Base-by-base conservation (phyloP, 2,113 vertebrate genomes). In the Myiozetetes cayanensis region DNA sequence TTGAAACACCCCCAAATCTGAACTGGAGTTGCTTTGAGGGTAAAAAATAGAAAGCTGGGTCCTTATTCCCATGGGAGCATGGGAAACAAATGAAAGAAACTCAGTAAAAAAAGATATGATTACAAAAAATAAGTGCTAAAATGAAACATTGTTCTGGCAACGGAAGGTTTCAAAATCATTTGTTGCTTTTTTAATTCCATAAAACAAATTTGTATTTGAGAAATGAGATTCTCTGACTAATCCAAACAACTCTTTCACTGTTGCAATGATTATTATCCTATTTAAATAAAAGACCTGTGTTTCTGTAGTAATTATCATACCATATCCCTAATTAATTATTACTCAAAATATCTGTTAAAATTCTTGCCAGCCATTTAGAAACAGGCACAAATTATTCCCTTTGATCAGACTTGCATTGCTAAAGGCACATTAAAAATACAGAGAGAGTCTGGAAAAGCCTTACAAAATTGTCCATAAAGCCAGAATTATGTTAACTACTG, bases 281-380 rank as follows among this genome's bases (percentile, higher is more conserved):
- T 96, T 97, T 95, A 96, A 97, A 96, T 94, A 94, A 95, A 95
- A 97, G 92, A 95, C 88, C 96, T 92, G 85, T 96, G 96, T 91
- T 97, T 97, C 96, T 96, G 88, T 92, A 94, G 88, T 95, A 96
- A 97, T 97, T 96, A 96, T 96, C 94, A 74, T 91, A 93, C 94
- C 89, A 89, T 79, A 95, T 95, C 92, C 92, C 90, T 96, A 97
- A 97, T 97, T 97, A 97, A 96, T 97, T 97, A 96, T 96, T 96
- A 94, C 96, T 96, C 96, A 94, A 96, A 97, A 95, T 97, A 95
- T 96, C 96, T 97, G 96, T 95, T 96, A 87, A 96, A 96, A 96
- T 97, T 96, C 96, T 96, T 96, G 88, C 96, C 96, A 97, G 87
- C 92, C 94, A 96, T 97, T 96, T 95, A 91, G 94, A 96, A 95